phyloP scores from a whole-genome alignment of 2,113 vertebrate species.

The Mormoops blainvillei region DNA sequence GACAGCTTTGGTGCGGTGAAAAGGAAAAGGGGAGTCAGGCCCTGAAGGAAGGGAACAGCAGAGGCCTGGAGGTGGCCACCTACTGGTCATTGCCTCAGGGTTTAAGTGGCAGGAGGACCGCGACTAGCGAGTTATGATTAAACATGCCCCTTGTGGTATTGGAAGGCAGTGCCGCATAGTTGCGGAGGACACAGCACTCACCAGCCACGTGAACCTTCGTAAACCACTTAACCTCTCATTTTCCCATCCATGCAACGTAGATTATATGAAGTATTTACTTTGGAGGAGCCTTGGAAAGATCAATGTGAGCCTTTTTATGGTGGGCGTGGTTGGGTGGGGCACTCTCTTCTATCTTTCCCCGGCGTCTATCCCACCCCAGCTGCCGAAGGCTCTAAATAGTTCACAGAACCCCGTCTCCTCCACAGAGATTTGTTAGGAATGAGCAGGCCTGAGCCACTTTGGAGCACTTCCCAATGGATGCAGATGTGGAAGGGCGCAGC shows the following conservation, averaged over 20 bases:
- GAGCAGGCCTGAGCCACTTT: background rate
- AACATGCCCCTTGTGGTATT: background rate
- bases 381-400: background rate
- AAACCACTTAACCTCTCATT: background rate
- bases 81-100: accelerated
- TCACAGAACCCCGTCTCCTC: background rate
- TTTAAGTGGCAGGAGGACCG: background rate
- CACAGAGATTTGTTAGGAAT: background rate
- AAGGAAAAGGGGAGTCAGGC: background rate
- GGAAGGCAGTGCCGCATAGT: background rate
- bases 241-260: background rate
- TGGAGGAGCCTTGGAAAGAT: background rate
- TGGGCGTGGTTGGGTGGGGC: background rate
- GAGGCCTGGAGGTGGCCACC: background rate
- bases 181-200: background rate
- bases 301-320: background rate
- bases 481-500: background rate
- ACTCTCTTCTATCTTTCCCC: background rate
- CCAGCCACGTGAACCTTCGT: background rate
- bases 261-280: background rate
- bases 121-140: background rate
- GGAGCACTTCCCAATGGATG: background rate
- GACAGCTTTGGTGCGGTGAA: background rate
- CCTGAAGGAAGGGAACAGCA: background rate
- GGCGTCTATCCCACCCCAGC: background rate